phyloP scores from a whole-genome alignment of 2,797 vertebrate genomes.

The Allochrocebus solatus region DNA sequence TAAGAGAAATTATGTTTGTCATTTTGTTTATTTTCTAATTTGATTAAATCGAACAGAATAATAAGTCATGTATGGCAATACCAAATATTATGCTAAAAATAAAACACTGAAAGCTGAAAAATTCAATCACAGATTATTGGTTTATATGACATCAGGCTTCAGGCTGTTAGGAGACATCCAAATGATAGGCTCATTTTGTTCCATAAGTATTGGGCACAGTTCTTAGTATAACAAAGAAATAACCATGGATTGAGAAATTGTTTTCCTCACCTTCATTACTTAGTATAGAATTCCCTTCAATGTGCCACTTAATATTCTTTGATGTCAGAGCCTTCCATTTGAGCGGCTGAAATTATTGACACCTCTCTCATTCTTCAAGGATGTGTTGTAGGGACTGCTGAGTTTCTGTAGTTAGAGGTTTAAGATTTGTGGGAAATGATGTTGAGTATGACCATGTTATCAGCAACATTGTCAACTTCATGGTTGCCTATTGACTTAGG shows the following conservation, averaged over 20 bases:
- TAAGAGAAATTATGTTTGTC: background rate
- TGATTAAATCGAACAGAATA: constrained; percentile 9
- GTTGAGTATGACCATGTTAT: background rate
- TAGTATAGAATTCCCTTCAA: background rate
- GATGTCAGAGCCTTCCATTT: background rate
- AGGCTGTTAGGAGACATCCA: background rate
- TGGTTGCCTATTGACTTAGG: background rate
- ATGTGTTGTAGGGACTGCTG: background rate
- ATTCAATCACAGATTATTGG: background rate
- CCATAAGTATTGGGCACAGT: background rate
- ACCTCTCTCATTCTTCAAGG: background rate
- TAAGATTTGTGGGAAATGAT: background rate
- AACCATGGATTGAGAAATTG: background rate
- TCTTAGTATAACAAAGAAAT: background rate
- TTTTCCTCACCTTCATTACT: background rate
- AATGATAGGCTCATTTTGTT: background rate
- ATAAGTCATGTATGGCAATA: background rate
- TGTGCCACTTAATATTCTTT: background rate
- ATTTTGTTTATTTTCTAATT: constrained; percentile 24
- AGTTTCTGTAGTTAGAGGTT: background rate
- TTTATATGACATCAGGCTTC: background rate
- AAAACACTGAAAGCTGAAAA: background rate
- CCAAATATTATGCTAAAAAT: background rate
- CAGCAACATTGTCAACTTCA: background rate
- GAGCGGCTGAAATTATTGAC: background rate